Conservation (phyloP, 1,140 invertebrate species). For the Drosophila neocordata region DNA sequence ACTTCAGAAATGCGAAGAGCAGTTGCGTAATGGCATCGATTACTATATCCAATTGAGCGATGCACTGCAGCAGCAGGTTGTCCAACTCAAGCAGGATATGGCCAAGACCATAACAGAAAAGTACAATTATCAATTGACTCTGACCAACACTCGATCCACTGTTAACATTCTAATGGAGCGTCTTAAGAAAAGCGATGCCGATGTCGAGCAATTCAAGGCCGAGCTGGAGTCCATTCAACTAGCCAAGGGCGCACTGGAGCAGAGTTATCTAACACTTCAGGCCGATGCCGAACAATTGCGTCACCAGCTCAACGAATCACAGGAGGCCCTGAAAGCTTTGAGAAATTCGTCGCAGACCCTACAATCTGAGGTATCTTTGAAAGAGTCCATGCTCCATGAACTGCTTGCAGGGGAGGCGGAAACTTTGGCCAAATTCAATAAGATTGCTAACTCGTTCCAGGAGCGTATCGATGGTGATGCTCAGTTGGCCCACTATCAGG, state of each 20-base stretch:
- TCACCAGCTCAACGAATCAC: constrained; percentile 74
- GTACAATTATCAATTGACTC: constrained; percentile 83
- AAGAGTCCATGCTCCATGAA: constrained; percentile 81
- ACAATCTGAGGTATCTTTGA: constrained; percentile 79
- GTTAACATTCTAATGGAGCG: constrained; percentile 84
- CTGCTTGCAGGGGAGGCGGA: constrained; percentile 79
- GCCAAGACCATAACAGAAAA: constrained; percentile 82
- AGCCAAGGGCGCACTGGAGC: constrained; percentile 83
- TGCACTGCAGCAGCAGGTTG: constrained; percentile 73
- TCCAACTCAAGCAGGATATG: constrained; percentile 80
- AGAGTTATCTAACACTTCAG: constrained; percentile 77
- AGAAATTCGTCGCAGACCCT: constrained; percentile 69
- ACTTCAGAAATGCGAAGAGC: constrained; percentile 80
- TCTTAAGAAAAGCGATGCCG: constrained; percentile 83
- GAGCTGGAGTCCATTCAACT: constrained; percentile 83
- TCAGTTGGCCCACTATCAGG: constrained; percentile 76
- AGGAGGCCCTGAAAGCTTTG: constrained; percentile 58
- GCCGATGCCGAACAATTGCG: constrained; percentile 78
- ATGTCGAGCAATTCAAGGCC: constrained; percentile 84
- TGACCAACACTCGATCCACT: constrained; percentile 83
- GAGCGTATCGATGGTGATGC: constrained; percentile 78
- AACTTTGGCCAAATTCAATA: constrained; percentile 82
- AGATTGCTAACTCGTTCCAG: constrained; percentile 83
- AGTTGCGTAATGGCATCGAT: constrained; percentile 78
- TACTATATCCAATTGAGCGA: constrained; percentile 79